Conservation (phyloP, 2,797 vertebrate genomes). For the Calcarius lapponicus region DNA sequence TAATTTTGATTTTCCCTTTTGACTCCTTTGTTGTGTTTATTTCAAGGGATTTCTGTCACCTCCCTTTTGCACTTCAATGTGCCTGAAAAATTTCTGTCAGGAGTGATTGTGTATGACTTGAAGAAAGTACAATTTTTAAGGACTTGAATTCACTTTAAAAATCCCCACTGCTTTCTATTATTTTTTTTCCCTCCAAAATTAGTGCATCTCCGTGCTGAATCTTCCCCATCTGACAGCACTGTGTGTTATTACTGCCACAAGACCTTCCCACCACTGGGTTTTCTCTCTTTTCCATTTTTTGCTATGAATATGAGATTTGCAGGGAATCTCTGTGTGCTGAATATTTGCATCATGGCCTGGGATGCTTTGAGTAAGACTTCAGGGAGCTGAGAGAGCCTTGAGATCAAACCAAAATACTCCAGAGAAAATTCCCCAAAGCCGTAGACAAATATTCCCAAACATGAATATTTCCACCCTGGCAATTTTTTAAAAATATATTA, state of each 20-base stretch:
- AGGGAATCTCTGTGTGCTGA: background rate
- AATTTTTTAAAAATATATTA: slow-evolving; percentile 3
- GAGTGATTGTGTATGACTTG: background rate
- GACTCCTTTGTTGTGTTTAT: slow-evolving; percentile 41
- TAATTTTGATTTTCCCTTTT: slow-evolving; percentile 32
- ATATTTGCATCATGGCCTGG: background rate
- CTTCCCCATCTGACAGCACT: background rate
- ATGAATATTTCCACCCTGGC: background rate
- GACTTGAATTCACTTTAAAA: slow-evolving; percentile 23
- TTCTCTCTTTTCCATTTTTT: background rate
- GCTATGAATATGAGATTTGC: background rate
- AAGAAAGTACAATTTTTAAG: background rate
- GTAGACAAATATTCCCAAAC: background rate
- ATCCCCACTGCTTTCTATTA: background rate
- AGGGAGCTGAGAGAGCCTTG: background rate
- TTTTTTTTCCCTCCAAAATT: background rate
- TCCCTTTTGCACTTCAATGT: background rate
- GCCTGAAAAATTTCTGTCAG: background rate
- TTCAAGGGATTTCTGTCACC: slow-evolving; percentile 31
- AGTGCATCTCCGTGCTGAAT: fast-evolving
- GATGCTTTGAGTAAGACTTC: slow-evolving; percentile 4
- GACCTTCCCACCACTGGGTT: background rate
- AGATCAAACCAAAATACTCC: background rate
- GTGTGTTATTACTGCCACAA: background rate
- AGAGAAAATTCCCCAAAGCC: background rate